Conservation (phyloP, 1,140 invertebrate genomes). For the Agrypnia vestita region DNA sequence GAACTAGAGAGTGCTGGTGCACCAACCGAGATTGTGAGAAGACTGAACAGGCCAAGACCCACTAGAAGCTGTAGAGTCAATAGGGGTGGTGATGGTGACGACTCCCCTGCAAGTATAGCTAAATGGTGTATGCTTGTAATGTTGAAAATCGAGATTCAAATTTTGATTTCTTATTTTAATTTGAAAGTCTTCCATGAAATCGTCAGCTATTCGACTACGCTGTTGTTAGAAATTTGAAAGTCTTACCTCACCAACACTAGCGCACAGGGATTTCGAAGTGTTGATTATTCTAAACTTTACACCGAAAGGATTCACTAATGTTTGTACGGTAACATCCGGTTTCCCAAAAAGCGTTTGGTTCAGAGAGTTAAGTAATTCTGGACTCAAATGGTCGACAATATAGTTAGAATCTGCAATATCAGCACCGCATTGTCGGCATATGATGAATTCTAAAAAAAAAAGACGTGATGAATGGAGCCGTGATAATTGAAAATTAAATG, state of each 20-base stretch:
- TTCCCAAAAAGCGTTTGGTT: conserved; percentile 72
- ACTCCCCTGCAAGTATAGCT: too few species aligned
- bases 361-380: conserved; percentile 65
- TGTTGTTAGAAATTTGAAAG: neutral
- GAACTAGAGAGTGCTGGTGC: too few species aligned
- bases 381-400: conserved; percentile 70
- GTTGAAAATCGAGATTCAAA: too few species aligned
- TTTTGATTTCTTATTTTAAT: neutral
- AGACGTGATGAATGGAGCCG: neutral
- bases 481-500: conserved; percentile 1
- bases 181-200: too few species aligned
- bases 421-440: conserved; percentile 73
- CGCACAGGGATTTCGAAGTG: conserved; percentile 70
- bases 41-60: too few species aligned
- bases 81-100: too few species aligned
- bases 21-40: too few species aligned
- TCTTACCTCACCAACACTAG: conserved; percentile 69
- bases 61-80: too few species aligned
- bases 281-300: conserved; percentile 71
- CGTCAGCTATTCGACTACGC: too few species aligned
- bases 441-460: conserved; percentile 67
- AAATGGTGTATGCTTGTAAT: too few species aligned
- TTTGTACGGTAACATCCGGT: conserved; percentile 70
- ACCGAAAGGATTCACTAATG: conserved; percentile 71
- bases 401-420: conserved; percentile 72